These are phyloP conservation scores for Monopterus albus DNA, from an alignment of 2,113 vertebrate species.

Conservation along the genomic window DNA sequence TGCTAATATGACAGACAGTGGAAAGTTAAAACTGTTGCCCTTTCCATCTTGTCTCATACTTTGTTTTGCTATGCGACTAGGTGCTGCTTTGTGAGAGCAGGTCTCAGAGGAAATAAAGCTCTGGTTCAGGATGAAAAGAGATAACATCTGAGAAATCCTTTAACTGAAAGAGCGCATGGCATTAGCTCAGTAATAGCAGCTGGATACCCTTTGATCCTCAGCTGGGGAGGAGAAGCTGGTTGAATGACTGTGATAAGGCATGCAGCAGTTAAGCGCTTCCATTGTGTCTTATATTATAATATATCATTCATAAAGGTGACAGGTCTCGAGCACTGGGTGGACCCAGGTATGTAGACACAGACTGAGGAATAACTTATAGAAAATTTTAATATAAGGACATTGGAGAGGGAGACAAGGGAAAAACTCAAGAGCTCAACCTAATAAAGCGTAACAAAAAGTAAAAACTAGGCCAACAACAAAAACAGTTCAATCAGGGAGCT, in stretches of 20 bases:
- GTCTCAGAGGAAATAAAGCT: conserved; percentile 66
- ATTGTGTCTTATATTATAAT: conserved; percentile 21
- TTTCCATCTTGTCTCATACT: conserved; percentile 5
- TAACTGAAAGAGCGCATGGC: conserved; percentile 57
- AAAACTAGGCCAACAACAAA: too few species aligned
- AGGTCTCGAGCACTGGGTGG: too few species aligned
- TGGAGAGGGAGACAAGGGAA: too few species aligned
- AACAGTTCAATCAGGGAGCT: too few species aligned
- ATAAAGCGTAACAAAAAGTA: too few species aligned
- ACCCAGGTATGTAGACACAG: too few species aligned
- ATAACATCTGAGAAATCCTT: conserved; percentile 70
- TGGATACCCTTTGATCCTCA: conserved; percentile 70
- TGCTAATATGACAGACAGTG: not conserved
- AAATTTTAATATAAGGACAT: too few species aligned
- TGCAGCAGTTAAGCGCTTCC: conserved; percentile 52
- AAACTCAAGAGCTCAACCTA: too few species aligned
- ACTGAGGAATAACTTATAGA: too few species aligned
- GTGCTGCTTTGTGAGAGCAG: conserved; percentile 48
- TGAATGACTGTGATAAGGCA: conserved; percentile 68
- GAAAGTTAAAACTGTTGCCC: conserved; percentile 9
- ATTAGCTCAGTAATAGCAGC: conserved; percentile 69
- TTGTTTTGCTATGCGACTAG: conserved; percentile 50
- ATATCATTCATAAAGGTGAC: too few species aligned
- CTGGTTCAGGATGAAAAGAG: conserved; percentile 63
- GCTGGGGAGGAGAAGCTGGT: conserved; percentile 66